phyloP scores from a whole-genome alignment of 2,113 vertebrate species.

The Actenoides hombroni region DNA sequence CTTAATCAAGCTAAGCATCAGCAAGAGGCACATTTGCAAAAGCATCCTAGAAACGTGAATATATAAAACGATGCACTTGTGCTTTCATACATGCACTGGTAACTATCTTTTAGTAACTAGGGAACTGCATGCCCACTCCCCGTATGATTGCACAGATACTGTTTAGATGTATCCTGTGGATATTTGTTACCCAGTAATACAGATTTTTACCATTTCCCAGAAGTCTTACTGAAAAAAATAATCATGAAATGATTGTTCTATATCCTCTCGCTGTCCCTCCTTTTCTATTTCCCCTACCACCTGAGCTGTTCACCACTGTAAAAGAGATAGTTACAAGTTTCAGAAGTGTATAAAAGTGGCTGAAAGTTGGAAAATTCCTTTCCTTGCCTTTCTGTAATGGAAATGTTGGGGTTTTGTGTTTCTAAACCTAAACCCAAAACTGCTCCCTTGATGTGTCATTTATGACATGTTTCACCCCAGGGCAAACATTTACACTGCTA shows the following conservation, averaged over 20 bases:
- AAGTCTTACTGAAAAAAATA: background rate
- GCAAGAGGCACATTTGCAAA: constrained; percentile 30
- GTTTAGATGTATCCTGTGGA: background rate
- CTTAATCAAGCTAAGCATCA: constrained; percentile 38
- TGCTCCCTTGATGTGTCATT: background rate
- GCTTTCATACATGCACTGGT: background rate
- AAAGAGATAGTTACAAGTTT: background rate
- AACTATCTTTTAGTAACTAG: background rate
- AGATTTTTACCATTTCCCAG: constrained; percentile 3
- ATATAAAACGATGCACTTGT: background rate
- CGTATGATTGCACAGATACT: background rate
- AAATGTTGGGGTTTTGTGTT: background rate
- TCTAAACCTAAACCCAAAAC: background rate
- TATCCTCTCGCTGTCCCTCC: background rate
- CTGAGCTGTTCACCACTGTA: background rate
- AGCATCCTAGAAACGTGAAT: constrained; percentile 14
- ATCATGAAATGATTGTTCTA: background rate
- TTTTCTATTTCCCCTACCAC: background rate
- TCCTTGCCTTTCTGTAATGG: background rate
- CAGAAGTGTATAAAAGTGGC: background rate
- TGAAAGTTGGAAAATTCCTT: constrained; percentile 6
- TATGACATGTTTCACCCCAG: background rate
- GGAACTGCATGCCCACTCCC: background rate
- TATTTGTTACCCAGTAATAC: background rate
- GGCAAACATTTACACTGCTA: background rate